Evolutionary conservation across 1,140 invertebrate species (phyloP), one percentile per base, ranked within the genome.

Genomic region (Hyposmocoma kahamanoa): DNA sequence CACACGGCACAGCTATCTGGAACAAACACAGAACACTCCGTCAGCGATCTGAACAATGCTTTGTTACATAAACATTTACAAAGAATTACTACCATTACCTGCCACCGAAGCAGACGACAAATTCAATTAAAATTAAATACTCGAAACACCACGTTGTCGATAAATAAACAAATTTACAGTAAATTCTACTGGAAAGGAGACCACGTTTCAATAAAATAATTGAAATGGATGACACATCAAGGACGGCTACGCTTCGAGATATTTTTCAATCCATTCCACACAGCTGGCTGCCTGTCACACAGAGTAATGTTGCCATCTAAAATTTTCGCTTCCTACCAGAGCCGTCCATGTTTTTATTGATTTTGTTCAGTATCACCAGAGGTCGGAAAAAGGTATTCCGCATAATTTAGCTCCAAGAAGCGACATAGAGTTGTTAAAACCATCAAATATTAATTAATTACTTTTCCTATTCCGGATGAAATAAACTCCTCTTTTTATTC

Each of bases 1-100:
- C 34, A 58, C 52, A 42, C 30, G 38, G 39, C 47, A 54, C 46
- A 38, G 38, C 54, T 50, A 80, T 78, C 80, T 84, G 76, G 53
- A 83, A 83, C 77, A 84, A 84, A 76, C 66, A 82, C 59, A 67
- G 81, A 59, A 71, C 64, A 69, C 61, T 68, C 56, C 69, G 47
- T 81, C 63, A 84, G 68, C 73, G 54, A 63, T 64, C 53, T 67
- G 63, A 69, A 79, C 64, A 73, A 73, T 73, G 67, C 70, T 70
- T 57, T 68, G 76, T 85, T 83, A 83, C 76, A 85, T 85, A 85
- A 85, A 83, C 79, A 83, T 81, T 79, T 72, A n/a, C 59, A 67
- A 77, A 62, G 69, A 49, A 28, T 26, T 18, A 73, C 67, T 70
- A 66, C 53, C 56, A 62, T 59, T 72, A 66, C 59, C 69, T 76